Percentiles rank a stretch among this genome's conserved stretches.
Evolutionary conservation across 2,888 invertebrate genomes (phyloP).

Genomic region (Nomada fucata): DNA sequence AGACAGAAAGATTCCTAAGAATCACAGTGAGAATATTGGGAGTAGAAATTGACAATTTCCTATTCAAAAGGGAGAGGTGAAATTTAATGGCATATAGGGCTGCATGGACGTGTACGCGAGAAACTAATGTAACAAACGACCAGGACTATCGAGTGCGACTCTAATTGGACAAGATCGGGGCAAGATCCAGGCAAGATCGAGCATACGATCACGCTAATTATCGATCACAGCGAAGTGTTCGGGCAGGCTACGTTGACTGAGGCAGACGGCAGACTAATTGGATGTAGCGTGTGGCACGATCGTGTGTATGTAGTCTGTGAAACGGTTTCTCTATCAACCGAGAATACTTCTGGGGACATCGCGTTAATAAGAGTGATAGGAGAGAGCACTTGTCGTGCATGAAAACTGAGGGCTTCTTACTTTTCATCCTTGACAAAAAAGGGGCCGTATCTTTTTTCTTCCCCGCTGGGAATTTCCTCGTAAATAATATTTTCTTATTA

Average conservation of each 20-base stretch:
- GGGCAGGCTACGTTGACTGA: slow-evolving; percentile 35
- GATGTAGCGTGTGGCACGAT: slow-evolving; percentile 47
- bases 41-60: neutral
- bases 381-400: neutral
- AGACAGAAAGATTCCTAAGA: neutral
- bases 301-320: slow-evolving; percentile 50
- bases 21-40: too few species aligned
- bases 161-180: slow-evolving; percentile 75
- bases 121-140: slow-evolving; percentile 32
- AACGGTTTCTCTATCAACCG: slow-evolving; percentile 43
- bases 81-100: slow-evolving; percentile 19
- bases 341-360: slow-evolving; percentile 19
- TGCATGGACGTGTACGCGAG: neutral
- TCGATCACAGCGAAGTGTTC: slow-evolving; percentile 70
- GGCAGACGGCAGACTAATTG: slow-evolving; percentile 63
- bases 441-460: neutral
- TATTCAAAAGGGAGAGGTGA: neutral
- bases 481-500: neutral
- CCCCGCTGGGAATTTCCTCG: neutral
- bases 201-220: slow-evolving; percentile 70
- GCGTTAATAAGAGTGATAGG: slow-evolving; percentile 23
- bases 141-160: slow-evolving; percentile 51
- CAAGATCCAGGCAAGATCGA: slow-evolving; percentile 57
- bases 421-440: neutral
- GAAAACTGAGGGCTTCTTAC: neutral